phyloP scores from a whole-genome alignment of 2,888 invertebrate genomes.

The Sarcophaga variegata region DNA sequence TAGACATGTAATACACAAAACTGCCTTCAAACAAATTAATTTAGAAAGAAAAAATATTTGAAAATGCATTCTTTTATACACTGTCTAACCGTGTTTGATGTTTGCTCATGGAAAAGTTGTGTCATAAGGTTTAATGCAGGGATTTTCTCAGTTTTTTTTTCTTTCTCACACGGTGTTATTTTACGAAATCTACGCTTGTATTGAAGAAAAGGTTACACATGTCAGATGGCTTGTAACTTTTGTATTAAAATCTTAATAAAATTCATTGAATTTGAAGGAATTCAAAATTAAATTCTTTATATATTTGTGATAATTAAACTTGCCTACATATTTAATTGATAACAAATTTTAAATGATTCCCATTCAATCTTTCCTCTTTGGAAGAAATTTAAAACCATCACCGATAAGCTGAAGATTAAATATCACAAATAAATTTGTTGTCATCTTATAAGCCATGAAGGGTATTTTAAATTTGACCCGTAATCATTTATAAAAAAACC shows the following conservation, averaged over 20 bases:
- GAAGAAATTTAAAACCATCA: background rate
- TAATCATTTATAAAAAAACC: background rate
- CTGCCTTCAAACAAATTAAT: too few species aligned
- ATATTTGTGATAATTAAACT: too few species aligned
- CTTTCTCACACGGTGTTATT: constrained; percentile 1
- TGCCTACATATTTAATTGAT: too few species aligned
- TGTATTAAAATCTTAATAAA: too few species aligned
- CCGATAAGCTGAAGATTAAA: background rate
- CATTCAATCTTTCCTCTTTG: background rate
- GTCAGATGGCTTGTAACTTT: too few species aligned
- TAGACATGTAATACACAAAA: too few species aligned
- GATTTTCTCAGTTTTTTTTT: constrained; percentile 38
- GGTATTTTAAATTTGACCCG: constrained; percentile 3
- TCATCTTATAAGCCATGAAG: constrained; percentile 3
- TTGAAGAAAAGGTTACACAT: too few species aligned
- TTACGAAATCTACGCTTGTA: background rate
- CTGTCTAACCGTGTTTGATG: background rate
- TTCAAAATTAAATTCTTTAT: too few species aligned
- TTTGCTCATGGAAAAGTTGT: constrained; percentile 26
- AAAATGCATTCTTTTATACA: constrained; percentile 1
- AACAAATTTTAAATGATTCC: background rate
- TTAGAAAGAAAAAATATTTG: background rate
- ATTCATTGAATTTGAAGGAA: too few species aligned
- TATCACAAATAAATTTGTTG: background rate
- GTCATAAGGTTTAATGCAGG: constrained; percentile 46